A percentile compares a stretch with the other conserved stretches of the same genome.
phyloP scores from a whole-genome alignment of 1,140 invertebrate species.

The Achroia grisella region DNA sequence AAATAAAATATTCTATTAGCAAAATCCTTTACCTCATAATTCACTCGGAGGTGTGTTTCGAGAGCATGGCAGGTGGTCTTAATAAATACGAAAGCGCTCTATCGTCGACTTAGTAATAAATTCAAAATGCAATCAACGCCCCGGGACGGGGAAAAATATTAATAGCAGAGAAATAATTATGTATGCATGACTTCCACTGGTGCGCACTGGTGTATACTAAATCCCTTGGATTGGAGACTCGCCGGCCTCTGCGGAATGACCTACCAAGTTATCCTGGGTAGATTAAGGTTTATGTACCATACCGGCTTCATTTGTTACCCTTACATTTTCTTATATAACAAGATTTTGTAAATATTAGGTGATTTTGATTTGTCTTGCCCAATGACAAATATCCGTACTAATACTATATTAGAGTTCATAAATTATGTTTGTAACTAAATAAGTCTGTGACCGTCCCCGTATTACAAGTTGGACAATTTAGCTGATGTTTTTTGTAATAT shows the following conservation, averaged over 20 bases:
- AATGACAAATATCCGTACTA: too few relatives aligned
- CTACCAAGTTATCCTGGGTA: too few relatives aligned
- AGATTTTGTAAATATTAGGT: too few relatives aligned
- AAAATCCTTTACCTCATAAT: slow-evolving; percentile 59
- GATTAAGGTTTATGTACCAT: too few relatives aligned
- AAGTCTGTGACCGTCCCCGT: too few relatives aligned
- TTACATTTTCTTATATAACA: too few relatives aligned
- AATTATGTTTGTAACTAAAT: too few relatives aligned
- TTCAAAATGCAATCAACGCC: slow-evolving; percentile 72
- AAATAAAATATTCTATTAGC: slow-evolving; percentile 73
- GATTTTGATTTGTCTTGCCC: too few relatives aligned
- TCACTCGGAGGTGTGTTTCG: slow-evolving; percentile 54
- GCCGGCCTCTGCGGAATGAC: not conserved
- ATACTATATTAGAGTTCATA: too few relatives aligned
- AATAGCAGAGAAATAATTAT: slow-evolving; percentile 70
- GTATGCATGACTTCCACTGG: slow-evolving; percentile 59
- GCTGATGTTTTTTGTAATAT: too few relatives aligned
- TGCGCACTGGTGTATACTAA: slow-evolving; percentile 40
- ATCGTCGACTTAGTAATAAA: slow-evolving; percentile 69
- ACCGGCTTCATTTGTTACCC: too few relatives aligned
- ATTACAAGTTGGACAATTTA: too few relatives aligned
- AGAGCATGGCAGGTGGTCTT: slow-evolving; percentile 64
- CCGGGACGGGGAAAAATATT: slow-evolving; percentile 67
- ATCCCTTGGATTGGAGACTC: slow-evolving; percentile 25
- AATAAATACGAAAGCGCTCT: slow-evolving; percentile 70